These are phyloP conservation scores for Biston betularia DNA, from an alignment of 2,888 invertebrate species.

Conservation along the genomic window DNA sequence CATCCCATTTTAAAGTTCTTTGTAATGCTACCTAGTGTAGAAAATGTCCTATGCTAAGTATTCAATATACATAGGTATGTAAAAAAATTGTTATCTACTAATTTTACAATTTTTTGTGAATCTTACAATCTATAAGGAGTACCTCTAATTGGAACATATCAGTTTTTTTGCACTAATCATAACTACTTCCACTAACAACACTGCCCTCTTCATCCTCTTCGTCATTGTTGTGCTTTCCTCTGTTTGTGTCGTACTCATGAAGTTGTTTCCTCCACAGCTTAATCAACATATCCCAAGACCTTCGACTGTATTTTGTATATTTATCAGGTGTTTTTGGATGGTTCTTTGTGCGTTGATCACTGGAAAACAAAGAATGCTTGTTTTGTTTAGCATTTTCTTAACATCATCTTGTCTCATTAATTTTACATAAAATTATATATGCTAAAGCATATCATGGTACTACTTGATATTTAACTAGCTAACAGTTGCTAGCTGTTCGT, in stretches of 20 bases:
- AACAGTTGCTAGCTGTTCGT: too few relatives aligned
- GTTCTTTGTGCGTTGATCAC: slow-evolving; percentile 87
- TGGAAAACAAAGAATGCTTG: slow-evolving; percentile 59
- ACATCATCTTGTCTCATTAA: too few relatives aligned
- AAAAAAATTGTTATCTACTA: too few relatives aligned
- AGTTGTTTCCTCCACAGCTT: slow-evolving; percentile 94
- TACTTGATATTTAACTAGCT: too few relatives aligned
- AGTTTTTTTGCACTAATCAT: slow-evolving; percentile 3
- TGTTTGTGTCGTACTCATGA: slow-evolving; percentile 90
- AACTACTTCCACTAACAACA: slow-evolving; percentile 24
- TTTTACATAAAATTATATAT: too few relatives aligned
- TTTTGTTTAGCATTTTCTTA: too few relatives aligned
- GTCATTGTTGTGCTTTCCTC: slow-evolving; percentile 33
- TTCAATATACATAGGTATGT: too few relatives aligned
- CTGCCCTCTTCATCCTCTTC: slow-evolving; percentile 29
- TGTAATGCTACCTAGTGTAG: too few relatives aligned
- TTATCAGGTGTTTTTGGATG: slow-evolving; percentile 97
- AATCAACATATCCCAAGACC: slow-evolving; percentile 97
- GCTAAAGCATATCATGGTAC: too few relatives aligned
- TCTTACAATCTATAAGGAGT: not conserved
- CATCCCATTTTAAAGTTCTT: too few relatives aligned
- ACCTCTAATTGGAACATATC: slow-evolving; percentile 2
- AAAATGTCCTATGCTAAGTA: too few relatives aligned
- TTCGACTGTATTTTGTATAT: slow-evolving; percentile 93
- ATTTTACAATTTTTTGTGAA: too few relatives aligned